Base-by-base conservation (phyloP, 2,113 vertebrate species). In the Grammomys surdaster region DNA sequence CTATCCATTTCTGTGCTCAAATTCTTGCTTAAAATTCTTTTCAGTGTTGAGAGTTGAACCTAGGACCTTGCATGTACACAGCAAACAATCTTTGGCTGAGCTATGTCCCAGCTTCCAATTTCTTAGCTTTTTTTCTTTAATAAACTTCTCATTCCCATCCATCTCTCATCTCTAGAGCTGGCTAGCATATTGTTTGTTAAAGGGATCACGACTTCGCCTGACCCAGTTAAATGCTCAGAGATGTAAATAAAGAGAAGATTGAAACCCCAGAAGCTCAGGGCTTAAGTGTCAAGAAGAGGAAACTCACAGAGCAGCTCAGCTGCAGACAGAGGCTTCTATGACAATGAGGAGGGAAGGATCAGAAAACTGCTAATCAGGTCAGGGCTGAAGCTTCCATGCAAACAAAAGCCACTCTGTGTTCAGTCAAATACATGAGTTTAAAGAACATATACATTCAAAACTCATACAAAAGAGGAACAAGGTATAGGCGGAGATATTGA, bases 161-260 rank as follows among this genome's bases (percentile, higher is more conserved):
- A 9, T 48, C 89, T 93, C 48, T 93, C 73, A 17, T 92, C 36
- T 94, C 73, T 63, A 58, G 87, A 33, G 40, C 72, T 67, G 75
- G 75, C 81, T 24, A 6, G 13, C 58, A 58, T 56, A 69, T 14
- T 78, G 1, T 88, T 96, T 94, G 76, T 69, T 80, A 88, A 91
- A 76, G 94, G 78, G 24, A 88, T 95, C 76, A 36, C 69, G 63
- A 91, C 80, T 85, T 97, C 46, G 88, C 28, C 51, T 87, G 91
- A 88, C 67, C 56, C 46, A 89, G 54, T 81, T 87, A 96, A 95
- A 93, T n/a, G 16, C 51, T 48, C 80, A 4, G 56, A 51, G 89
- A 93, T 91, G 13, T 91, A 95, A 95, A 58, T 93, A 95, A 93
- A 97, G 89, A 51, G 48, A 78, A 93, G 54, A 94, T 48, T 93